phyloP scores from a whole-genome alignment of 2,113 vertebrate genomes.

The Pavo muticus region DNA sequence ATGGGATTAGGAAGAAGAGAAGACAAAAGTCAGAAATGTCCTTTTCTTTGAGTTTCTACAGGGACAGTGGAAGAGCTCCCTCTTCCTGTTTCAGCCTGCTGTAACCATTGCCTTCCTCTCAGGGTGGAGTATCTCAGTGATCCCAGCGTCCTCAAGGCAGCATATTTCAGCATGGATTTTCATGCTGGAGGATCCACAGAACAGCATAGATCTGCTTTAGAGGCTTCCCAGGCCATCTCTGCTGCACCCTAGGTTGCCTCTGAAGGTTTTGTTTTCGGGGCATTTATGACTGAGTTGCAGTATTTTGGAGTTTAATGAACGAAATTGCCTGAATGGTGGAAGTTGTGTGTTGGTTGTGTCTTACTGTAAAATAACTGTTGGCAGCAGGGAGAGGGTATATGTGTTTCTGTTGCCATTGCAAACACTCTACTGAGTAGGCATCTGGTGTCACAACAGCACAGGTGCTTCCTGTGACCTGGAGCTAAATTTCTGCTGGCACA shows the following conservation, averaged over 20 bases:
- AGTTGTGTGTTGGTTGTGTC: not conserved
- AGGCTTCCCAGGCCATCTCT: not conserved
- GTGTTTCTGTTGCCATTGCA: not conserved
- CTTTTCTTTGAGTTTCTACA: not conserved
- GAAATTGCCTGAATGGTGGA: not conserved
- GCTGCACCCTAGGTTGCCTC: not conserved
- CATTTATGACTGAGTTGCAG: not conserved
- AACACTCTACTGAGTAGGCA: not conserved
- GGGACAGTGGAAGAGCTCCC: slow-evolving; percentile 54
- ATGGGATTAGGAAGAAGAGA: not conserved
- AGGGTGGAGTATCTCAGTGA: not conserved
- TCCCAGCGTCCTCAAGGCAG: not conserved
- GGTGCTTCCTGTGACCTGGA: slow-evolving; percentile 54
- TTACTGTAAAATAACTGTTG: not conserved
- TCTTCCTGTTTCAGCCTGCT: slow-evolving; percentile 20
- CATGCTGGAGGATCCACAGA: not conserved
- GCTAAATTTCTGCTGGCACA: not conserved
- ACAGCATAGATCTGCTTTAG: not conserved
- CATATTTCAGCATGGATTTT: not conserved
- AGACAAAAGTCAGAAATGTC: not conserved
- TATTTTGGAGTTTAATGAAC: not conserved
- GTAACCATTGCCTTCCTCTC: not conserved
- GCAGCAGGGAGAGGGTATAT: not conserved
- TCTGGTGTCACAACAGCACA: not conserved
- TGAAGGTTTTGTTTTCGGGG: not conserved